A percentile compares a stretch with the other conserved stretches of the same genome.
These are phyloP conservation scores for Tenthredo amoena DNA, from an alignment of 2,888 invertebrate species.

Conservation along the genomic window DNA sequence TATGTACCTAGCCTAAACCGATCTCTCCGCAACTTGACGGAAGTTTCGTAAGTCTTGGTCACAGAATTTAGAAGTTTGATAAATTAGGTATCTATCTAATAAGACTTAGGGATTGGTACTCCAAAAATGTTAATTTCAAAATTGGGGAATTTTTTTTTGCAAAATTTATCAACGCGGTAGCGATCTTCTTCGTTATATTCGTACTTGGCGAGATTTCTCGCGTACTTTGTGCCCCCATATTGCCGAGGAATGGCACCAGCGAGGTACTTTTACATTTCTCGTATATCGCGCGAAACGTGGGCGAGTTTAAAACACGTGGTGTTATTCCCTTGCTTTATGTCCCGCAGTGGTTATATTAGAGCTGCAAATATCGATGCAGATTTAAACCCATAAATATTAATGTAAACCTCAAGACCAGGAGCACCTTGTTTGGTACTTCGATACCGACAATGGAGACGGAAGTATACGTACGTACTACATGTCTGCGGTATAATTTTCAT, in stretches of 20 bases:
- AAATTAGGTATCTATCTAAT: too few relatives aligned
- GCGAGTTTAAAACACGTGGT: neutral
- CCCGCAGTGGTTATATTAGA: neutral
- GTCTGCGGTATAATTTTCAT: too few relatives aligned
- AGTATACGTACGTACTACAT: slow-evolving; percentile 29
- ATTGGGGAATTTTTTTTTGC: too few relatives aligned
- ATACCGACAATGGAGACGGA: slow-evolving; percentile 50
- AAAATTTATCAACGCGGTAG: too few relatives aligned
- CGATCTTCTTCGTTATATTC: too few relatives aligned
- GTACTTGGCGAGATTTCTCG: too few relatives aligned
- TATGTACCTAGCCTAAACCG: neutral
- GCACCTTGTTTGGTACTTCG: slow-evolving; percentile 46
- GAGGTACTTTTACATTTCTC: neutral
- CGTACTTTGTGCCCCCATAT: too few relatives aligned
- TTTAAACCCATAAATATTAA: slow-evolving; percentile 46
- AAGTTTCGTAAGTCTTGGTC: slow-evolving; percentile 8
- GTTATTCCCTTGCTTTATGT: neutral
- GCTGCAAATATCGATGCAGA: slow-evolving; percentile 47
- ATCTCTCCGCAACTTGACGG: slow-evolving; percentile 8
- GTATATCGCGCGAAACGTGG: neutral
- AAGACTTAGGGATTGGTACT: too few relatives aligned
- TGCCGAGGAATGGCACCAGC: too few relatives aligned
- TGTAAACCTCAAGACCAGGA: slow-evolving; percentile 25
- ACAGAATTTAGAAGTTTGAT: neutral
- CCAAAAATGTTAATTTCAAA: too few relatives aligned